Evolutionary conservation across 2,113 vertebrate genomes (phyloP).

Genomic region (Mus pahari): DNA sequence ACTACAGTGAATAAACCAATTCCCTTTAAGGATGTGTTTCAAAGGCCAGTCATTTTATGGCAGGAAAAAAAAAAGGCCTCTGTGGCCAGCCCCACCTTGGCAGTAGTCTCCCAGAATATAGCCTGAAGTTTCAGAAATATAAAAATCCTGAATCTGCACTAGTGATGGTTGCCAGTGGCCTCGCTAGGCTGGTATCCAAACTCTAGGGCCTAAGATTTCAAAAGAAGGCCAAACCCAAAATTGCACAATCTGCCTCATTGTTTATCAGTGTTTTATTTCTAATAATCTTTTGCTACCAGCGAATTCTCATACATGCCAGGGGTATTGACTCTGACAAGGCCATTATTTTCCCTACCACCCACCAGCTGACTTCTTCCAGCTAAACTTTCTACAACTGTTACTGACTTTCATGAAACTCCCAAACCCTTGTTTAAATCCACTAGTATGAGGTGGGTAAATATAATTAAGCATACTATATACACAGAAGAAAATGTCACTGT

Average conservation of each 20-base stretch:
- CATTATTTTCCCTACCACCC: background rate
- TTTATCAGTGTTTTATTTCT: conserved; percentile 60
- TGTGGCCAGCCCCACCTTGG: conserved; percentile 48
- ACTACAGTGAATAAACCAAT: conserved; percentile 30
- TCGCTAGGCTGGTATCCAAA: conserved; percentile 61
- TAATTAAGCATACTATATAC: background rate
- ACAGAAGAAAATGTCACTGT: background rate
- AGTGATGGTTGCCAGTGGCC: conserved; percentile 34
- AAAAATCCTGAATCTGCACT: conserved; percentile 65
- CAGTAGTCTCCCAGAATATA: conserved; percentile 53
- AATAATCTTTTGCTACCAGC: conserved; percentile 64
- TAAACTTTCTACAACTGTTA: conserved; percentile 34
- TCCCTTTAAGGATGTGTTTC: conserved; percentile 63
- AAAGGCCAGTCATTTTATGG: conserved; percentile 58
- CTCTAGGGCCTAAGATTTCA: conserved; percentile 64
- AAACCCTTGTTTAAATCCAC: background rate
- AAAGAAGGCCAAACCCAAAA: conserved; percentile 69
- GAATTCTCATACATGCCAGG: conserved; percentile 32
- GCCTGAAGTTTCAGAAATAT: conserved; percentile 54
- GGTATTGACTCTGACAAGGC: conserved; percentile 9
- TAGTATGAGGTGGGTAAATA: background rate
- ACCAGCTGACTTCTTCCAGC: conserved; percentile 11
- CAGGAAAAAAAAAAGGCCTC: conserved; percentile 64
- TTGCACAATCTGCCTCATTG: conserved; percentile 50
- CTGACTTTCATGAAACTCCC: background rate